These are phyloP conservation scores for Oryzias dopingdopingensis DNA, from an alignment of 2,797 vertebrate genomes.

Conservation along the genomic window DNA sequence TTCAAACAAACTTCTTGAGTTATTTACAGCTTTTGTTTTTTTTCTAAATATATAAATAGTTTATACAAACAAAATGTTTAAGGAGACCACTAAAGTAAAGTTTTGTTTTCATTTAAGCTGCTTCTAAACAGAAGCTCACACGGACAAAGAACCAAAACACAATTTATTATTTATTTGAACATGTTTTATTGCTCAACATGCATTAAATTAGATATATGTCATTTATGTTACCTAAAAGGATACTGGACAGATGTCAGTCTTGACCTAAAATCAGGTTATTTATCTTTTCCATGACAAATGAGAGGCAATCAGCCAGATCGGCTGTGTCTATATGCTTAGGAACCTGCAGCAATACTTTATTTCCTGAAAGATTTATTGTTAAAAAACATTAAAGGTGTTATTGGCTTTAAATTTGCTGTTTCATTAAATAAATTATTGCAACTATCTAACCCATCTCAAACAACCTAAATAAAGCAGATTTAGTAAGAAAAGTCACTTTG, in stretches of 20 bases:
- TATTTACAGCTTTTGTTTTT: too few species aligned
- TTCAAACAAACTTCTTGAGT: background rate
- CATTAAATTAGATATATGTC: too few species aligned
- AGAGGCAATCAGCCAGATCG: conserved; percentile 7
- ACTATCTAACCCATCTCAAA: too few species aligned
- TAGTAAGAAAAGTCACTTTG: too few species aligned
- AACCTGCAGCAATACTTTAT: conserved; percentile 10
- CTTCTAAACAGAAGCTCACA: too few species aligned
- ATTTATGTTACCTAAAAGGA: background rate
- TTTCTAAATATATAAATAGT: too few species aligned
- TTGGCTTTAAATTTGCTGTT: background rate
- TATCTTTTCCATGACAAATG: background rate
- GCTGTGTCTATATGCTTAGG: background rate
- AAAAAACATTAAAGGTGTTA: background rate
- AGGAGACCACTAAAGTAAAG: background rate
- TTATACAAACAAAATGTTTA: too few species aligned
- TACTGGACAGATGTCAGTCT: background rate
- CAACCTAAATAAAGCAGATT: too few species aligned
- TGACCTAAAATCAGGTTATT: background rate
- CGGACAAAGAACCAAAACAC: too few species aligned
- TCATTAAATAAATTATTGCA: too few species aligned
- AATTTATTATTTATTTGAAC: too few species aligned
- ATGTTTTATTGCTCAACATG: too few species aligned
- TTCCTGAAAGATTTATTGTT: background rate
- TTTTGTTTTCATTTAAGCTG: conserved; percentile 9